Base-by-base conservation (phyloP, 2,888 invertebrate species). In the Leptinotarsa haldemani region DNA sequence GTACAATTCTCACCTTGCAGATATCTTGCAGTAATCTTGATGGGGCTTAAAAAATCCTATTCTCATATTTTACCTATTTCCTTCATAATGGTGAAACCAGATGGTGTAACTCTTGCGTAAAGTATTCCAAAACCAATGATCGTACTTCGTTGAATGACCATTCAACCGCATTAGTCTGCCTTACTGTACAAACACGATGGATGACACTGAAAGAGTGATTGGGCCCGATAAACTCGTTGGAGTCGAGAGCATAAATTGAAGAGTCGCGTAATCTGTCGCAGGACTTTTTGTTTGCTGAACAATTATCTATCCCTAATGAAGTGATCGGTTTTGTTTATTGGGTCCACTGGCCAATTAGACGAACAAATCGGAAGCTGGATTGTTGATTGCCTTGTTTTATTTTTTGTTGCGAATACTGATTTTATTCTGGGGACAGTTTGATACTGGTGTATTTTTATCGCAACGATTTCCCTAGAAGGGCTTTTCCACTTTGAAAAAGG, bases 301-400 rank as follows among this genome's bases (percentile, higher is more conserved):
- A 61, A 61, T 61, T 61, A 40, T 30, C 61, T 61, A 13, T 40
- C 66, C 4, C 70, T 76, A 79, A 80, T 79, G 74, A 78, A 80
- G 76, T 77, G 78, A 79, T 78, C 75, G 78, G 77, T 77, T 80
- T 79, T 80, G 79, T 79, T 77, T 78, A 80, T 78, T 64, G 75
- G 75, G 71, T 71, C 73, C 77, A 65, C 65, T 65, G 52, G 65
- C 74, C 77, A 77, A 74, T 77, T 77, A 75, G 72, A 56, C 7
- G 68, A 70, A 73, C 72, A 74, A 67, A 67, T 67, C 18, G 67
- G 30, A n/a, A n/a, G 56, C 61, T 30, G 13, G 61, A 61, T 61
- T 61, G 40, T 20, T 58, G n/a, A 61, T 30, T n/a, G 61, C 30
- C 9, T 61, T 40, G 20, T 61, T 61, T 61, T 61, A 5, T 61